These are phyloP conservation scores for Phylloscopus trochiloides DNA, from an alignment of 2,113 vertebrate genomes.

Conservation along the genomic window DNA sequence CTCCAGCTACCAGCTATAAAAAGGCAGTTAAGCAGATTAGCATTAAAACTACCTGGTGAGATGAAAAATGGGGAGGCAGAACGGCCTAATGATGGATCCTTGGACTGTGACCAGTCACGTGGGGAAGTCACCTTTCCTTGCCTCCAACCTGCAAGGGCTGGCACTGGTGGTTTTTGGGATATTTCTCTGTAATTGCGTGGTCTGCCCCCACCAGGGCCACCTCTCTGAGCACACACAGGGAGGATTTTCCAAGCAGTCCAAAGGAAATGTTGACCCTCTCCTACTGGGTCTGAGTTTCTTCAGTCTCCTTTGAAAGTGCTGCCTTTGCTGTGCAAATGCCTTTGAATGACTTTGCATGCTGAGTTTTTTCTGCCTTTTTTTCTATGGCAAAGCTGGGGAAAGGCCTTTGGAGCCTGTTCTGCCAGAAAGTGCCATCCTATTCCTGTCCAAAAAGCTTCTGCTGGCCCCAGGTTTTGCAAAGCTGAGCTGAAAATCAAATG, in stretches of 20 bases:
- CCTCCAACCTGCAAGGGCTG: background rate
- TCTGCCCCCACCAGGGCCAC: background rate
- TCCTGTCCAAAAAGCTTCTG: background rate
- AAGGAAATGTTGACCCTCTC: background rate
- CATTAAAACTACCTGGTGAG: conserved; percentile 9
- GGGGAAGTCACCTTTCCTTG: background rate
- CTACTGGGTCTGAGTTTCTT: background rate
- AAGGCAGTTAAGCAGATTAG: conserved; percentile 40
- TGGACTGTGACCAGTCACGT: background rate
- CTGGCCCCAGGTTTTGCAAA: background rate
- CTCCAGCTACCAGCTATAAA: background rate
- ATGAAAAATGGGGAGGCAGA: conserved; percentile 20
- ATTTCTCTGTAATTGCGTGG: background rate
- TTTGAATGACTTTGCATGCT: background rate
- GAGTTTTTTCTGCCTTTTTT: background rate
- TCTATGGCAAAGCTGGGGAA: background rate
- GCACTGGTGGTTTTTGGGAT: background rate
- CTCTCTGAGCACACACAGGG: background rate
- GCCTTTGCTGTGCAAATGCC: background rate
- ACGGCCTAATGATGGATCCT: background rate
- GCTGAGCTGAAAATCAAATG: background rate
- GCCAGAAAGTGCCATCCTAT: background rate
- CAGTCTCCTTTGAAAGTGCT: background rate
- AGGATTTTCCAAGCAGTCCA: background rate
- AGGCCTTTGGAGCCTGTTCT: background rate